These are phyloP conservation scores for Odontesthes bonariensis DNA, from an alignment of 2,113 vertebrate species.

Conservation along the genomic window DNA sequence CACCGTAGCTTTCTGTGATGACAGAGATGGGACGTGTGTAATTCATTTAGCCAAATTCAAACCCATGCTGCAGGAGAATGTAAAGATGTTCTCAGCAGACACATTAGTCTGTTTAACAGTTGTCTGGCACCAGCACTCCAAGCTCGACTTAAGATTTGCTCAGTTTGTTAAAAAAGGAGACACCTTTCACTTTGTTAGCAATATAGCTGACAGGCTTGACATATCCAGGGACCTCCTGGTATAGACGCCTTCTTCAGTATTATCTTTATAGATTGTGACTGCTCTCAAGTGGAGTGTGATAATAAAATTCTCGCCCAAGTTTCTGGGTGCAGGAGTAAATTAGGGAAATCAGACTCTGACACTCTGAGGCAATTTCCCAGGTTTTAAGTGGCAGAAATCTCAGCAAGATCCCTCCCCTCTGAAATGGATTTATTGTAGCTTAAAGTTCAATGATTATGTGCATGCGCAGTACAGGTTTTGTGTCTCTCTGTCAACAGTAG, in stretches of 20 bases:
- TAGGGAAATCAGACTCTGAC: constrained; percentile 70
- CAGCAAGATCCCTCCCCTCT: constrained; percentile 57
- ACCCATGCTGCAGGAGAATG: constrained; percentile 47
- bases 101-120: constrained; percentile 46
- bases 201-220: constrained; percentile 59
- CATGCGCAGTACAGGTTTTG: constrained; percentile 45
- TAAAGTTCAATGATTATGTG: constrained; percentile 62
- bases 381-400: constrained; percentile 74
- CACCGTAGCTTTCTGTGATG: constrained; percentile 33
- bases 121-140: constrained; percentile 33
- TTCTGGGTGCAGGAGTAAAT: constrained; percentile 68
- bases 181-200: constrained; percentile 52
- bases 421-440: constrained; percentile 66
- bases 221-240: constrained; percentile 44
- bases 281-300: constrained; percentile 59
- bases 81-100: constrained; percentile 42
- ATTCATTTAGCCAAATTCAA: constrained; percentile 57
- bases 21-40: constrained; percentile 41
- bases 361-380: constrained; percentile 72
- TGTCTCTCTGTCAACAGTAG: constrained; percentile 21
- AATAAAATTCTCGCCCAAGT: constrained; percentile 67
- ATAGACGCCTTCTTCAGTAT: constrained; percentile 54
- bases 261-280: constrained; percentile 61
- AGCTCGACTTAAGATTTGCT: constrained; percentile 42
- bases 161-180: constrained; percentile 59